Evolutionary conservation across 2,113 vertebrate genomes (phyloP).

Genomic region (Sorex araneus): DNA sequence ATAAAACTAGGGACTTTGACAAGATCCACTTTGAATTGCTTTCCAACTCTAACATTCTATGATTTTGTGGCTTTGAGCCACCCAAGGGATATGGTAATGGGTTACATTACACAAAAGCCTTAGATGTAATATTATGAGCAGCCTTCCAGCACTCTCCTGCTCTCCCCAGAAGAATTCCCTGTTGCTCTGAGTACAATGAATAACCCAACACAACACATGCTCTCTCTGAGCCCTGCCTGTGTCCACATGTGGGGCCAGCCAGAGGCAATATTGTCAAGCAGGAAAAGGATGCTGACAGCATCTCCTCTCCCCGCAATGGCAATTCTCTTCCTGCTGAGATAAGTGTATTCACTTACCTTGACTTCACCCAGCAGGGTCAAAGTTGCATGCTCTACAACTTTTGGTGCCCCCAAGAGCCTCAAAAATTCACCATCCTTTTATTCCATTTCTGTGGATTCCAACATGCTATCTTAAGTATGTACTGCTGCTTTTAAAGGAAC

Average conservation of each 20-base stretch:
- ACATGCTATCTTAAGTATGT: neutral
- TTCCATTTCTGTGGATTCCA: neutral
- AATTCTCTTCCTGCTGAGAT: neutral
- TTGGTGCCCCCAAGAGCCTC: neutral
- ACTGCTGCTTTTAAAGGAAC: slow-evolving; percentile 27
- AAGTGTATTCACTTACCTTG: neutral
- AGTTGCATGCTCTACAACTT: neutral
- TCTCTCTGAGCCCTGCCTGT: neutral
- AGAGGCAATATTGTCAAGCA: neutral
- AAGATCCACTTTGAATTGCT: slow-evolving; percentile 71
- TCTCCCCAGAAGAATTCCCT: slow-evolving; percentile 68
- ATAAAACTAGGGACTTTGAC: slow-evolving; percentile 66
- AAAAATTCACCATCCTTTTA: neutral
- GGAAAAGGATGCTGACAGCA: neutral
- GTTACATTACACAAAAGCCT: slow-evolving; percentile 70
- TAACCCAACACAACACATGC: slow-evolving; percentile 65
- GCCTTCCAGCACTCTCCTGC: slow-evolving; percentile 37
- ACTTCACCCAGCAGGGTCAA: neutral
- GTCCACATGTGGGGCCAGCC: neutral
- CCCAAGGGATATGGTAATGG: slow-evolving; percentile 78
- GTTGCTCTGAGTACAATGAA: slow-evolving; percentile 70
- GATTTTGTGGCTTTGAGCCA: slow-evolving; percentile 69
- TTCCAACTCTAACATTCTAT: slow-evolving; percentile 51
- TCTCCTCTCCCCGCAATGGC: neutral
- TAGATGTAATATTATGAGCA: slow-evolving; percentile 62